Evolutionary conservation across 2,797 vertebrate genomes (phyloP).

Genomic region (Ceryle rudis): DNA sequence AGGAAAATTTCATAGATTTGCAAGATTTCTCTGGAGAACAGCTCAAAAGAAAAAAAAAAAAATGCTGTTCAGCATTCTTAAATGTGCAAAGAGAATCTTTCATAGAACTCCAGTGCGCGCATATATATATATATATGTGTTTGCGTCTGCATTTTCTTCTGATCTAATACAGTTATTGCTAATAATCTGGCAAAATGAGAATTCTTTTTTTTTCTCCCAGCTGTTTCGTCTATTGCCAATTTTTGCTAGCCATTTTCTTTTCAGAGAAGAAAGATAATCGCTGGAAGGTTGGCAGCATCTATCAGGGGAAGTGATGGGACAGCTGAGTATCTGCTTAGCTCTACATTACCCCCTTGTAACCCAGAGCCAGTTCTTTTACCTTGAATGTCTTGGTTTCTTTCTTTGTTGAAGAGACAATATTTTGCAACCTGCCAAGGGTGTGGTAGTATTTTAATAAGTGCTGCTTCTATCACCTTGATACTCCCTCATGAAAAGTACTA

Average conservation of each 20-base stretch:
- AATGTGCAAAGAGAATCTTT: background rate
- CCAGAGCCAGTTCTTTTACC: background rate
- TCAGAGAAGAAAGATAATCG: background rate
- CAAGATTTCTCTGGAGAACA: background rate
- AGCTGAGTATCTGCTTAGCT: background rate
- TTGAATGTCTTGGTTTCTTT: background rate
- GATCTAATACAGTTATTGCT: background rate
- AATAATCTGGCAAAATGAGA: background rate
- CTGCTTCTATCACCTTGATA: background rate
- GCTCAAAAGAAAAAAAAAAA: background rate
- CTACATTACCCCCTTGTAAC: background rate
- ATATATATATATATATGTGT: too few relatives aligned
- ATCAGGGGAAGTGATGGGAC: background rate
- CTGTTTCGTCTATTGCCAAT: background rate
- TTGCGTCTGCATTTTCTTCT: background rate
- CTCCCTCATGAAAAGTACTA: background rate
- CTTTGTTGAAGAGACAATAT: background rate
- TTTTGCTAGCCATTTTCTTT: background rate
- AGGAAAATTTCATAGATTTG: background rate
- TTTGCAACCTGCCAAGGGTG: background rate
- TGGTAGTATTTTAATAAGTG: background rate
- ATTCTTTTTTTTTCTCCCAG: rapidly evolving
- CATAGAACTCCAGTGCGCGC: rapidly evolving
- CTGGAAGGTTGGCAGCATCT: background rate
- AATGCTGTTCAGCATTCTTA: background rate